Base-by-base conservation (phyloP, 2,797 vertebrate genomes). In the Gymnoscopelus microlampas region DNA sequence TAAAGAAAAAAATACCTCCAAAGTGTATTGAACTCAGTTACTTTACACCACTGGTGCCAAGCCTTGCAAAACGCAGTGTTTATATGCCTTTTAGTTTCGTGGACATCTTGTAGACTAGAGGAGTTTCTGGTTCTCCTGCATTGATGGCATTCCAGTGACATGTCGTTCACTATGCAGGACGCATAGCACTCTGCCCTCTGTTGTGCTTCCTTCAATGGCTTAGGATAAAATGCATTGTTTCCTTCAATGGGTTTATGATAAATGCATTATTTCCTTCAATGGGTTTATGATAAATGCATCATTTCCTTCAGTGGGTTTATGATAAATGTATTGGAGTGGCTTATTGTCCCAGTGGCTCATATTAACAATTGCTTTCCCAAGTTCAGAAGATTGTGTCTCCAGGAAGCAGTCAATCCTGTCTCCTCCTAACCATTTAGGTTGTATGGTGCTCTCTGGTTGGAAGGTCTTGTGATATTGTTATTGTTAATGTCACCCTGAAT, bases 121-220 rank as follows among this genome's bases (percentile, higher is more conserved):
- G 88, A 82, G 62, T 51, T 65, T 76, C 91, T 66, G 85, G 92
- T 92, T 92, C 83, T 79, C 69, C 91, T 84, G 78, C 92, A 90
- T 93, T 80, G 69, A 54, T 88, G 60, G 19, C 77, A 92, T 93
- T 92, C 88, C 83, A 73, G 3, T 65, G 73, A 71, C 44, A 44
- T 70, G 60, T 47, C 39, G 39, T 29, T 55, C 26, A 19, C 26
- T 29, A 29, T 29, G 26, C 26, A 29, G 26, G 26, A 29, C 26
- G 26, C 26, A 29, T 4, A 29, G 26, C 71, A 66, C 66, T 48
- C 1, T 53, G n/a, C 35, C 26, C n/a, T 53, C 13, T 44, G 44
- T 15, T 24, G 29, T 50, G 26, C 2, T 29, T 2, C 26, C 26
- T 59, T 65, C 14, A 5, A 10, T n/a, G 19, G 39, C 19, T 0